Evolutionary conservation across 2,888 invertebrate genomes (phyloP), one percentile per base, ranked within the genome.

Genomic region (Dorcus hopei): DNA sequence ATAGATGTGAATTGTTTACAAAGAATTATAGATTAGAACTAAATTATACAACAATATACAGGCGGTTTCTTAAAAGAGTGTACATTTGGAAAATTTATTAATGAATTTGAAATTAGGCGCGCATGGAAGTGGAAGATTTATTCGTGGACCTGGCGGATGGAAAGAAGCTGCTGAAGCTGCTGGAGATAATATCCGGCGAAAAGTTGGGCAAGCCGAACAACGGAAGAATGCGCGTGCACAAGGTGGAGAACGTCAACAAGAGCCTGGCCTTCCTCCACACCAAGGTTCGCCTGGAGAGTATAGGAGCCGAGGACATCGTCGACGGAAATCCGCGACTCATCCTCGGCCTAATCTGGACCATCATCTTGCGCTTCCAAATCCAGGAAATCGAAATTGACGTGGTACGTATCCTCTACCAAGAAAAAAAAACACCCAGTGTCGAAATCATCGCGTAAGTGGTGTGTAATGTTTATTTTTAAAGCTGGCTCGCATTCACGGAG

Each of bases 131-230:
- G 79, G 93, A 95, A 72, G 97, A 99, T 81, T 84, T 99, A 72
- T 99, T 98, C 84, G 87, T 86, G 71, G 98, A 99, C 82, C 85
- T 99, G 72, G 93, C 92, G 52, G 98, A 99, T 81, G 98, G 98
- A 56, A 89, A 91, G 76, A 91, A 96, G 72, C 82, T 95, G 67
- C 83, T 95, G 73, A 93, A 93, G 80, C 87, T 99, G 66, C 84
- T 99, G 77, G 98, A 99, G 85, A 97, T 98, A 76, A 98, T 99
- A 81, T 97, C 97, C 65, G 97, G 97, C 41, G 98, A 99, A 81
- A 93, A 96, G 72, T 84, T 99, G 71, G 97, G 95, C 64, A 89
- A 95, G 71, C 97, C 98, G 72, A 99, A 98, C 85, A 91, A 88
- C 76, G 97, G 97, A 47, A 88, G 91, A 64, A 94, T 98, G 91